Conservation (phyloP, 1,140 invertebrate species). For the Olivierus martensii region DNA sequence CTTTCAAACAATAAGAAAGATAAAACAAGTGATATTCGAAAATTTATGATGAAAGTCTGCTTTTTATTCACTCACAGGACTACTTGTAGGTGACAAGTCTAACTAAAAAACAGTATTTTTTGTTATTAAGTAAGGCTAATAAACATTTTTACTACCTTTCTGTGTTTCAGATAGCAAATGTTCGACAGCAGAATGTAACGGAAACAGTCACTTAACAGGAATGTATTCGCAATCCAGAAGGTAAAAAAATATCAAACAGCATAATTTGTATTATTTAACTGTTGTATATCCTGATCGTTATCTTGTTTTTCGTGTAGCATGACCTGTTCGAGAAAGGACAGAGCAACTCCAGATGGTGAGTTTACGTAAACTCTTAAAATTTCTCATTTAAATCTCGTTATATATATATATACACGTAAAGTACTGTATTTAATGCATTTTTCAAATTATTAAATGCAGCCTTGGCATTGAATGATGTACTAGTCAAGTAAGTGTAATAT, state of each 20-base stretch:
- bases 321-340: constrained; percentile 94
- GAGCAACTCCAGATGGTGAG: constrained; percentile 95
- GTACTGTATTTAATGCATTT: neutral
- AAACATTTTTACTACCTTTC: too few relatives aligned
- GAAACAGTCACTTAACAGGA: constrained; percentile 92
- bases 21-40: too few relatives aligned
- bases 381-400: neutral
- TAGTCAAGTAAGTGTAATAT: neutral
- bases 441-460: neutral
- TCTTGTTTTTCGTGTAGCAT: constrained; percentile 42
- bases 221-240: constrained; percentile 97
- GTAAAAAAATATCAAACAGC: too few relatives aligned
- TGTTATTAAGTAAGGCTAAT: too few relatives aligned
- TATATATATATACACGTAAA: neutral
- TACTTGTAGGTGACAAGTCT: too few relatives aligned
- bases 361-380: too few relatives aligned
- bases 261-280: neutral
- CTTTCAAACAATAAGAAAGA: too few relatives aligned
- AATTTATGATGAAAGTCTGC: too few relatives aligned
- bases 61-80: too few relatives aligned
- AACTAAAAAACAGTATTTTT: too few relatives aligned
- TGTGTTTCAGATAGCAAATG: constrained; percentile 60
- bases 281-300: too few relatives aligned
- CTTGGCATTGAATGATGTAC: neutral
- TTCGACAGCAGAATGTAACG: constrained; percentile 89